Conservation (phyloP, 2,888 invertebrate species). For the Sinotaia quadrata region DNA sequence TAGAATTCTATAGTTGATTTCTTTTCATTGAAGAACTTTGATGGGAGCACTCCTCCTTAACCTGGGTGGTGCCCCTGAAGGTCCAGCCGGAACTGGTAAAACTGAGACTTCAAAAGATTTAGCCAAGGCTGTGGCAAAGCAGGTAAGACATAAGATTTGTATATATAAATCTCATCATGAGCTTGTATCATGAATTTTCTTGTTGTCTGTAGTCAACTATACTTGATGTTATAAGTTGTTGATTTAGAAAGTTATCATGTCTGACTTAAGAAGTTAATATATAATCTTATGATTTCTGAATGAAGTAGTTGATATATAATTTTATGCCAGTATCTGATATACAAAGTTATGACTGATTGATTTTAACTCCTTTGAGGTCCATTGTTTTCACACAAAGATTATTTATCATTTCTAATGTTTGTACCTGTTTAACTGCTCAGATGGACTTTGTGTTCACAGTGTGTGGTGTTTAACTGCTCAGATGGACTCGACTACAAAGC, state of each 20-base stretch:
- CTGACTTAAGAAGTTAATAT: no score
- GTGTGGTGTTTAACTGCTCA: conserved; percentile 73
- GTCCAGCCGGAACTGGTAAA: conserved; percentile 72
- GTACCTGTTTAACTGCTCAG: no score
- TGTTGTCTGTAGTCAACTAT: neutral
- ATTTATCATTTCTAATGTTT: no score
- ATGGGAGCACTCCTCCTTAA: conserved; percentile 71
- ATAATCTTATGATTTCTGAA: no score
- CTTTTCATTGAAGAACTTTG: conserved; percentile 66
- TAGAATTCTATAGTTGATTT: no score
- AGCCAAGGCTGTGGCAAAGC: conserved; percentile 72
- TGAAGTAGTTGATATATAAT: no score
- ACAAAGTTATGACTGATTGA: no score
- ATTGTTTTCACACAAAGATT: neutral
- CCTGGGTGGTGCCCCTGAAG: conserved; percentile 71
- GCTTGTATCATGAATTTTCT: neutral
- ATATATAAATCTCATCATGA: no score
- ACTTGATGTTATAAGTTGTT: no score
- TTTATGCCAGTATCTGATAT: no score
- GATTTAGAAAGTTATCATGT: no score
- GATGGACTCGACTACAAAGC: conserved; percentile 72
- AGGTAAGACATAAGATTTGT: conserved; percentile 45
- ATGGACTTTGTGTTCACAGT: conserved; percentile 52
- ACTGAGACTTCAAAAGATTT: conserved; percentile 72
- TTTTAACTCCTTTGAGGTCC: no score